Conservation (phyloP, 2,888 invertebrate species). For the Eustalomyia histrio region DNA sequence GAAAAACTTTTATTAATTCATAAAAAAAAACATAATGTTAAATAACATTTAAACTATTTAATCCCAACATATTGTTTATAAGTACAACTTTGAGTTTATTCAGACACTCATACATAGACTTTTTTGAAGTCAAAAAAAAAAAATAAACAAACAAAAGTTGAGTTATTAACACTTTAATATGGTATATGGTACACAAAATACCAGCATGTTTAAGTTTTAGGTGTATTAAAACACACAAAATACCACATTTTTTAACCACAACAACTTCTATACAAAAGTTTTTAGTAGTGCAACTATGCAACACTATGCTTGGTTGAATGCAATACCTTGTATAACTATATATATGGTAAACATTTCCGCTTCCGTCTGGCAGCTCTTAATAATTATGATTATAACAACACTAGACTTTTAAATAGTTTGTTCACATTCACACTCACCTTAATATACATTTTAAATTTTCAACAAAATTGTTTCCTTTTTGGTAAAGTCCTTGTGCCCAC, state of each 20-base stretch:
- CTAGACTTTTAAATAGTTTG: conserved; percentile 24
- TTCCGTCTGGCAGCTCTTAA: conserved; percentile 62
- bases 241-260: conserved; percentile 57
- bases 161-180: conserved; percentile 63
- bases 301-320: conserved; percentile 46
- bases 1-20: conserved; percentile 61
- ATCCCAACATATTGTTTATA: conserved; percentile 54
- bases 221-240: conserved; percentile 41
- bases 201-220: neutral
- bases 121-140: conserved; percentile 1
- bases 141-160: conserved; percentile 55
- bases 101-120: conserved; percentile 16
- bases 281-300: conserved; percentile 42
- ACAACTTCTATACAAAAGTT: conserved; percentile 38
- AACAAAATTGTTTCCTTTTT: conserved; percentile 36
- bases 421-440: conserved; percentile 1
- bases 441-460: conserved; percentile 21
- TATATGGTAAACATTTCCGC: conserved; percentile 49
- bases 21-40: conserved; percentile 50
- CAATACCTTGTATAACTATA: conserved; percentile 41
- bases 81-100: conserved; percentile 22
- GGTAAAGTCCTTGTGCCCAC: conserved; percentile 23
- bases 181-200: conserved; percentile 11
- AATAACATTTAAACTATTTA: conserved; percentile 62
- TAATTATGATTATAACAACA: conserved; percentile 64